These are phyloP conservation scores for Fragum whitleyi DNA, from an alignment of 2,888 invertebrate species.

Conservation along the genomic window DNA sequence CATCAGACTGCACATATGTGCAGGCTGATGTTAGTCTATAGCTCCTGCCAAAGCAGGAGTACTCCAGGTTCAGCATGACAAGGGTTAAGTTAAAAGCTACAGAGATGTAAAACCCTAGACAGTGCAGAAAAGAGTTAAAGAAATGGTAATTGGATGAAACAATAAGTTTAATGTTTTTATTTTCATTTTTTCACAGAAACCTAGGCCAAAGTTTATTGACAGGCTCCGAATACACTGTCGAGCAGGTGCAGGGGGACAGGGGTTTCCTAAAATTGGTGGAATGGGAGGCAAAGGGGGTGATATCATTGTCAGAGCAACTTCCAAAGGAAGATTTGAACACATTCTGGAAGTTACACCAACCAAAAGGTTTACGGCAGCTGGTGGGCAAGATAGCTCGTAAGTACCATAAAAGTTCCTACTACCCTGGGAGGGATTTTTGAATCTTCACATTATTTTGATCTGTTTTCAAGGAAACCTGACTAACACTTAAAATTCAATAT, in stretches of 20 bases:
- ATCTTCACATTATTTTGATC: background rate
- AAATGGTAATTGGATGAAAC: too few relatives aligned
- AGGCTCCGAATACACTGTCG: slow-evolving; percentile 91
- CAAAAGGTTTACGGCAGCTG: slow-evolving; percentile 89
- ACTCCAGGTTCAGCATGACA: too few relatives aligned
- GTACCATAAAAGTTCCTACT: slow-evolving; percentile 38
- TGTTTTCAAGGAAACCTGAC: background rate
- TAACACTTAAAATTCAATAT: background rate
- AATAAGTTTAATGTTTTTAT: too few relatives aligned
- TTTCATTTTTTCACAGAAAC: background rate
- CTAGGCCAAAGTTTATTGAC: slow-evolving; percentile 89
- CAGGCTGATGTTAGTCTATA: too few relatives aligned
- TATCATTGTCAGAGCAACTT: slow-evolving; percentile 88
- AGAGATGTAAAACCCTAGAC: too few relatives aligned
- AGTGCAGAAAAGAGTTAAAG: too few relatives aligned
- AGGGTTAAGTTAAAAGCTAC: too few relatives aligned
- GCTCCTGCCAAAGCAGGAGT: too few relatives aligned
- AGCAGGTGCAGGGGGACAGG: slow-evolving; percentile 94
- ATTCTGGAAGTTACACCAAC: slow-evolving; percentile 86
- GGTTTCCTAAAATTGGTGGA: slow-evolving; percentile 92
- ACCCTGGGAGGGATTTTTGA: background rate
- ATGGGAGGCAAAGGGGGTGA: slow-evolving; percentile 96
- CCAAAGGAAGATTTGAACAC: slow-evolving; percentile 80
- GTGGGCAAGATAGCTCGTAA: slow-evolving; percentile 91
- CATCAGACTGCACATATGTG: too few relatives aligned